phyloP scores from a whole-genome alignment of 2,888 invertebrate species.

The Agriotes lineatus region DNA sequence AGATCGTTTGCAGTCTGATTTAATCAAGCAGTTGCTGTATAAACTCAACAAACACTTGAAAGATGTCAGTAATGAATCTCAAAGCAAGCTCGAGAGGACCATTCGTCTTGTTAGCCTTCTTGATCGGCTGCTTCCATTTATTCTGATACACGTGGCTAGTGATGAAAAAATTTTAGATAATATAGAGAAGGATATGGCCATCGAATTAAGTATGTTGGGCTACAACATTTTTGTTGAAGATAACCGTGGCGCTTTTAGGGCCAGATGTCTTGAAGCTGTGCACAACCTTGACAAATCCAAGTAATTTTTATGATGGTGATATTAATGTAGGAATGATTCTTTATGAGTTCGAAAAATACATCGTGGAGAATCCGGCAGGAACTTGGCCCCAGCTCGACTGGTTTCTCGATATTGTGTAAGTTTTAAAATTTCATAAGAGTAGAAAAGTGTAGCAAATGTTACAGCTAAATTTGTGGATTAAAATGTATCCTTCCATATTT shows the following conservation, averaged over 20 bases:
- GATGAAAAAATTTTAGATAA: constrained; percentile 58
- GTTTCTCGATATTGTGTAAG: constrained; percentile 75
- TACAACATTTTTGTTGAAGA: no score
- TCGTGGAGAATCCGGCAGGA: constrained; percentile 71
- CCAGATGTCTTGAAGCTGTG: constrained; percentile 67
- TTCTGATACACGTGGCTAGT: constrained; percentile 62
- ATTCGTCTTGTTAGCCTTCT: constrained; percentile 59
- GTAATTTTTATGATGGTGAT: constrained; percentile 73
- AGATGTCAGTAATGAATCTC: constrained; percentile 58
- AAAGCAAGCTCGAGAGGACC: constrained; percentile 52
- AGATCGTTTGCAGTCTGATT: constrained; percentile 69
- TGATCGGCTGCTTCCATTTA: constrained; percentile 63
- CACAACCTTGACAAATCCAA: constrained; percentile 69
- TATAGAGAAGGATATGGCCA: constrained; percentile 60
- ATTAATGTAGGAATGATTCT: constrained; percentile 71
- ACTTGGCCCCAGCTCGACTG: constrained; percentile 81
- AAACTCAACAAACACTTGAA: constrained; percentile 60
- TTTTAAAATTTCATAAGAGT: no score
- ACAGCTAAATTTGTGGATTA: no score
- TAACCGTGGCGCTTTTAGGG: constrained; percentile 58
- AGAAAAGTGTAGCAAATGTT: no score
- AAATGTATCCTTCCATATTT: no score
- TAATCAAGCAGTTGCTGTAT: constrained; percentile 64
- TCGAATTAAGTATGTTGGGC: constrained; percentile 60
- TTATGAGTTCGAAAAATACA: constrained; percentile 73